Evolutionary conservation across 2,888 invertebrate species (phyloP), one percentile per base, ranked within the genome.

Genomic region (Mesoligia furuncula): DNA sequence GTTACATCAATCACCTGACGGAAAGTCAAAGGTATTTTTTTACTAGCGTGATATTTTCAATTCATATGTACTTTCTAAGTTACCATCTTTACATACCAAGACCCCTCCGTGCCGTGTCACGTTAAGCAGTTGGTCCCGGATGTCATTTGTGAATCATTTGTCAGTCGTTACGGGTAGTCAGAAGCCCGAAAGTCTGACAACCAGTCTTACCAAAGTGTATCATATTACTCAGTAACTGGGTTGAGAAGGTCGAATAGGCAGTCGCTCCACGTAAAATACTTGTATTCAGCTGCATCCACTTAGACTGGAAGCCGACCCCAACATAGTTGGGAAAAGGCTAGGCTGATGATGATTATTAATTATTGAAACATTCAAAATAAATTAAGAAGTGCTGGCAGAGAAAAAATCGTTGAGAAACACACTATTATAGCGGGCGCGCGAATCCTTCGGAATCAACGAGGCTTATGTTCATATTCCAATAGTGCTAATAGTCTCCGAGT

Each of bases 1-100:
- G 95, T 1, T 97, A 97, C 75, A 97, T 98, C 73, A 98, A 98
- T 91, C 90, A 94, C 0, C 89, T 97, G 48, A 94, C 95, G 0
- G 88, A 92, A 1, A 77, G 86, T 0, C 90, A 92, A 61, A 91
- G 95, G 96, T 96, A 75, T 76, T 17, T 54, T 54, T 3, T 36
- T 17, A 15, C 15, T 42, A 45, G 0, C 15, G 57, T 57, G 13
- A 6, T 24, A 6, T 20, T 61, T 61, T 20, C 31, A 31, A 8
- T 31, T 61, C 0, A 17, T 20, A 31, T 4, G 27, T 59, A 7
- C n/a, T 57, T n/a, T n/a, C n/a, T 13, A n/a, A n/a, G n/a, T 57
- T n/a, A 13, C n/a, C 11, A 57, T 57, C n/a, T 57, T n/a, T 57
- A n/a, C 13, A 57, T 57, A n/a, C 54, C 51, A 51, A 51, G 11